phyloP scores from a whole-genome alignment of 1,140 invertebrate genomes.

The Andrena cerasifolii region DNA sequence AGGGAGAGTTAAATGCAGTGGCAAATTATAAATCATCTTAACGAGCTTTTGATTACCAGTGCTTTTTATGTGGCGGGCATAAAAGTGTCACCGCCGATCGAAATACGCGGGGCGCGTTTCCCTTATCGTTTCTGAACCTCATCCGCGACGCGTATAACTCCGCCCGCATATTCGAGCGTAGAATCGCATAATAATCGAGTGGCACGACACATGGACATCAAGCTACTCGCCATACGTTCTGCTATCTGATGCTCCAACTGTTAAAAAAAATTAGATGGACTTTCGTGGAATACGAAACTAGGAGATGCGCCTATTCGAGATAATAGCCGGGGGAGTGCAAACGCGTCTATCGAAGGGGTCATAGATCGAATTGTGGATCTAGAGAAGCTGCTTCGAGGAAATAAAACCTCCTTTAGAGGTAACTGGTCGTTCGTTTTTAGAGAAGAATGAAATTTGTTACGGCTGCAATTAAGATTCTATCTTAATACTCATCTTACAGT shows the following conservation, averaged over 20 bases:
- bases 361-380: no score
- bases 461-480: no score
- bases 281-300: not conserved
- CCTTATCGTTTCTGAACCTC: conserved; percentile 48
- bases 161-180: not conserved
- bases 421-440: no score
- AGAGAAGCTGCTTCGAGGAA: no score
- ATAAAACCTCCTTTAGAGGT: no score
- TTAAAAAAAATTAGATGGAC: no score
- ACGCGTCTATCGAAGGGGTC: no score
- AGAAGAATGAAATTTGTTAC: no score
- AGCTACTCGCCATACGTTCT: not conserved
- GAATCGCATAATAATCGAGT: conserved; percentile 26
- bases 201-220: conserved; percentile 16
- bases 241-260: no score
- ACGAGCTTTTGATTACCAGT: conserved; percentile 78
- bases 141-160: conserved; percentile 32
- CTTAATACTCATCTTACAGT: no score
- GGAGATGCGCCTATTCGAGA: no score
- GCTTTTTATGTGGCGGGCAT: conserved; percentile 61
- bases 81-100: conserved; percentile 73
- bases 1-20: conserved; percentile 52
- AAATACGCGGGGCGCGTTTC: conserved; percentile 44
- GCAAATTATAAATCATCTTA: conserved; percentile 77
- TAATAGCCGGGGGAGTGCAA: no score